Percentiles rank a stretch among this genome's conserved stretches.
Evolutionary conservation across 2,113 vertebrate genomes (phyloP).

Genomic region (Mirounga angustirostris): DNA sequence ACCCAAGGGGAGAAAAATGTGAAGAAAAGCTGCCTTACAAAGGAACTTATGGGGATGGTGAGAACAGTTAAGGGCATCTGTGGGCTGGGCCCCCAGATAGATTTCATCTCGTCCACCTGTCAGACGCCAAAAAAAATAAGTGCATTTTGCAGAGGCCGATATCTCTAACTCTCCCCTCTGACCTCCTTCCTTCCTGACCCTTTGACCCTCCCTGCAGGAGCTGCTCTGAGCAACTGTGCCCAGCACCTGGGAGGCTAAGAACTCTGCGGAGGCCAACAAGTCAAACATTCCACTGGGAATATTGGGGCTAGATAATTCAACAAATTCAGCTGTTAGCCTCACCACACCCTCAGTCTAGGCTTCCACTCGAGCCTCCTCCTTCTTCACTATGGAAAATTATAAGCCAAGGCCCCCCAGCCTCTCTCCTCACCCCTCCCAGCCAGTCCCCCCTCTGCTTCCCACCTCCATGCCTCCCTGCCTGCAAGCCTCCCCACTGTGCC

Average conservation of each 20-base stretch:
- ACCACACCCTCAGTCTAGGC: conserved; percentile 19
- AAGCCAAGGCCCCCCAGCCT: not conserved
- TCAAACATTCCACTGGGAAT: conserved; percentile 46
- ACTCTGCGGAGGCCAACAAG: conserved; percentile 30
- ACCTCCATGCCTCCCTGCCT: not conserved
- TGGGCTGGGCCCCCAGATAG: conserved; percentile 20
- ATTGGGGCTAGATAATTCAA: not conserved
- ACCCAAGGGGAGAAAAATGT: not conserved
- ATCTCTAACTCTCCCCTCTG: conserved; percentile 39
- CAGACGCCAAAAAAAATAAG: conserved; percentile 72
- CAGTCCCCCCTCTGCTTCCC: not conserved
- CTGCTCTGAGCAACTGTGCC: conserved; percentile 47
- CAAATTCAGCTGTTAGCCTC: conserved; percentile 69
- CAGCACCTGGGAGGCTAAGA: conserved; percentile 54
- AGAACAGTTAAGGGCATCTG: not conserved
- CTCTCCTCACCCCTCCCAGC: not conserved
- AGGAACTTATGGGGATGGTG: not conserved
- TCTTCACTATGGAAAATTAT: not conserved
- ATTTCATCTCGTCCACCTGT: conserved; percentile 63
- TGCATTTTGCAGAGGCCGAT: conserved; percentile 4
- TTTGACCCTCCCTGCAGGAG: conserved; percentile 59
- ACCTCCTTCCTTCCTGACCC: conserved; percentile 49
- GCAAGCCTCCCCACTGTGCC: not conserved
- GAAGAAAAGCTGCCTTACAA: not conserved
- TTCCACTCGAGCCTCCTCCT: conserved; percentile 45